Conservation (phyloP, 92 coral and sea anemone genomes). For the Epizoanthus rinbou region DNA sequence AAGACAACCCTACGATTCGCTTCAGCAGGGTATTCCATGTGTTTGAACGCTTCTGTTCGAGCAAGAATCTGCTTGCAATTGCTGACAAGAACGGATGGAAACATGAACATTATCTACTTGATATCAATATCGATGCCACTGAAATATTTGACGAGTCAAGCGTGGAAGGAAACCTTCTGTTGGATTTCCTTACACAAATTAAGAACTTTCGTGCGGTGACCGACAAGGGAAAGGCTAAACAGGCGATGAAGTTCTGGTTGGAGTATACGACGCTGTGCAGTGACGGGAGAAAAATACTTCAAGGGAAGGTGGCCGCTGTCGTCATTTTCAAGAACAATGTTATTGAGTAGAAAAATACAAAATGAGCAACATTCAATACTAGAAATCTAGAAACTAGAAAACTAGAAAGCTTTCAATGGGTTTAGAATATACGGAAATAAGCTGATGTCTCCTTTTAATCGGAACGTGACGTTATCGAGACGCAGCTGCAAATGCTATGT, state of each 20-base stretch:
- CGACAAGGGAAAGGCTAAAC: background rate
- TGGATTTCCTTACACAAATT: background rate
- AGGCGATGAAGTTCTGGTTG: background rate
- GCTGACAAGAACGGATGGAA: conserved; percentile 4
- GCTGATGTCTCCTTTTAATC: no score
- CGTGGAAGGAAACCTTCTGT: background rate
- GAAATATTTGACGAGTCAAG: background rate
- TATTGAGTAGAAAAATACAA: no score
- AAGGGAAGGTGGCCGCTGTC: background rate
- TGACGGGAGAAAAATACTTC: background rate
- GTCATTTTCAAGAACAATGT: background rate
- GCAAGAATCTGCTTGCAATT: background rate
- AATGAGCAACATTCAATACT: no score
- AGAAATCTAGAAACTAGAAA: no score
- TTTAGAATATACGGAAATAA: no score
- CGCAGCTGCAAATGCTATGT: no score
- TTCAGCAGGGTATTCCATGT: background rate
- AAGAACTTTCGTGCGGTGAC: background rate
- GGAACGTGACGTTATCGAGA: no score
- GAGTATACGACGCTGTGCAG: background rate
- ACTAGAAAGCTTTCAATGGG: no score
- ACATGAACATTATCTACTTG: no score
- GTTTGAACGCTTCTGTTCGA: background rate
- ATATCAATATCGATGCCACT: background rate
- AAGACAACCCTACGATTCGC: background rate